Evolutionary conservation across 2,888 invertebrate genomes (phyloP).

Genomic region (Cheilosia soror): DNA sequence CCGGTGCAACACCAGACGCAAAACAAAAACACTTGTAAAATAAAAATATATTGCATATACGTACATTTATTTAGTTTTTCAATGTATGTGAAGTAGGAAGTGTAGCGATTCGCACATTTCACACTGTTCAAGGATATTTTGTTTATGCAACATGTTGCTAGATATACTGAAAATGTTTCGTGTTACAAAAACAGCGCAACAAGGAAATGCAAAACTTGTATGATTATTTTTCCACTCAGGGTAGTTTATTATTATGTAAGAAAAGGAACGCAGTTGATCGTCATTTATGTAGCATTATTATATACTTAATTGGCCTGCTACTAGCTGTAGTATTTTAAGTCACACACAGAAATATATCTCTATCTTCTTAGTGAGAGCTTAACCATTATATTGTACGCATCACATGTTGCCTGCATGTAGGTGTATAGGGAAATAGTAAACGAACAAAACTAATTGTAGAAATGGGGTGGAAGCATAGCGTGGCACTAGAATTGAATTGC

Average conservation of each 20-base stretch:
- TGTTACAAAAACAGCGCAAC: slow-evolving; percentile 13
- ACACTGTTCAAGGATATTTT: slow-evolving; percentile 66
- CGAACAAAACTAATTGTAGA: slow-evolving; percentile 34
- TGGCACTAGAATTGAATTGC: slow-evolving; percentile 23
- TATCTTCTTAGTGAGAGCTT: slow-evolving; percentile 36
- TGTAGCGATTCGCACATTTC: slow-evolving; percentile 40
- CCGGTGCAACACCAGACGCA: slow-evolving; percentile 38
- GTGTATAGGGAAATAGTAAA: slow-evolving; percentile 26
- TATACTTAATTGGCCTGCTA: no score
- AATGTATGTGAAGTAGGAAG: slow-evolving; percentile 66
- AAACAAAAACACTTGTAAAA: slow-evolving; percentile 37
- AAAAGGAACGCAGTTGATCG: slow-evolving; percentile 7
- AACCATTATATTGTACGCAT: slow-evolving; percentile 69
- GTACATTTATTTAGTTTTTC: slow-evolving; percentile 48
- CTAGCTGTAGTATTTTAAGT: no score
- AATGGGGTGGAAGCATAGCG: slow-evolving; percentile 49
- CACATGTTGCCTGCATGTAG: slow-evolving; percentile 68
- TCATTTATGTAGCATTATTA: slow-evolving; percentile 19
- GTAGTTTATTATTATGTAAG: slow-evolving; percentile 39
- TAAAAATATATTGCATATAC: not conserved
- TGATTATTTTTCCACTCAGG: slow-evolving; percentile 11
- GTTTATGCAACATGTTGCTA: slow-evolving; percentile 65
- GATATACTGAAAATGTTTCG: slow-evolving; percentile 8
- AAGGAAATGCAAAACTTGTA: slow-evolving; percentile 55
- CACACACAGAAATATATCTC: no score